A percentile compares a stretch with the other conserved stretches of the same genome.
These are phyloP conservation scores for Scophthalmus maximus DNA, from an alignment of 2,113 vertebrate species.

Conservation along the genomic window DNA sequence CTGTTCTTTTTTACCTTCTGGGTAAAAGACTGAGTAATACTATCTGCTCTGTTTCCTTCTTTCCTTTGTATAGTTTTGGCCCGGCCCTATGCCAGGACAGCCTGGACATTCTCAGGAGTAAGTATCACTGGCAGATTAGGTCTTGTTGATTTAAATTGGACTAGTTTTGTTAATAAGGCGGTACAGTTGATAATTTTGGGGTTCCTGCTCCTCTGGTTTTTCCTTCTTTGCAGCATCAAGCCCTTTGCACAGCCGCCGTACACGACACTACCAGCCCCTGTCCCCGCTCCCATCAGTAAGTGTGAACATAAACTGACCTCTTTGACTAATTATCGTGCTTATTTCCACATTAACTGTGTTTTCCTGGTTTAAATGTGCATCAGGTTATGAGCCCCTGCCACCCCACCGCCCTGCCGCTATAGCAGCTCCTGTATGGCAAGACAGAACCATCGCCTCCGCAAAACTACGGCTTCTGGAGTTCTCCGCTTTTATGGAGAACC, in stretches of 20 bases:
- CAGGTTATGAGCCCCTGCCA: slow-evolving; percentile 92
- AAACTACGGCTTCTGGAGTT: slow-evolving; percentile 94
- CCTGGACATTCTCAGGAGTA: slow-evolving; percentile 98
- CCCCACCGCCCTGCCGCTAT: slow-evolving; percentile 88
- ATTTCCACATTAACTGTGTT: slow-evolving; percentile 1
- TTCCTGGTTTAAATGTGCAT: slow-evolving; percentile 7
- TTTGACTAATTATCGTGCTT: background rate
- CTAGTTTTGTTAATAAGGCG: background rate
- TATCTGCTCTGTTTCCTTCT: background rate
- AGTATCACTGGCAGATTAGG: slow-evolving; percentile 70
- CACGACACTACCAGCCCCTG: slow-evolving; percentile 88
- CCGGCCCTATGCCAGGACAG: slow-evolving; percentile 92
- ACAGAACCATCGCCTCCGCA: slow-evolving; percentile 92
- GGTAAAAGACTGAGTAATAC: slow-evolving; percentile 25
- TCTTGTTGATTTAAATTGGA: slow-evolving; percentile 17
- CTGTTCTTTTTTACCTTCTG: slow-evolving; percentile 23
- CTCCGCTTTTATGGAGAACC: slow-evolving; percentile 95
- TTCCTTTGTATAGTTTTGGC: slow-evolving; percentile 88
- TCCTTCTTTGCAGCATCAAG: slow-evolving; percentile 88
- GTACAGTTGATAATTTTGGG: background rate
- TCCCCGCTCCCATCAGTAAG: slow-evolving; percentile 92
- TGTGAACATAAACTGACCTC: background rate
- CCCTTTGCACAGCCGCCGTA: slow-evolving; percentile 95
- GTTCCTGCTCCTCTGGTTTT: background rate
- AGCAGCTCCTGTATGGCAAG: slow-evolving; percentile 92